Evolutionary conservation across 1,140 invertebrate genomes (phyloP), one percentile per base, ranked within the genome.

Genomic region (Solenopsis invicta): DNA sequence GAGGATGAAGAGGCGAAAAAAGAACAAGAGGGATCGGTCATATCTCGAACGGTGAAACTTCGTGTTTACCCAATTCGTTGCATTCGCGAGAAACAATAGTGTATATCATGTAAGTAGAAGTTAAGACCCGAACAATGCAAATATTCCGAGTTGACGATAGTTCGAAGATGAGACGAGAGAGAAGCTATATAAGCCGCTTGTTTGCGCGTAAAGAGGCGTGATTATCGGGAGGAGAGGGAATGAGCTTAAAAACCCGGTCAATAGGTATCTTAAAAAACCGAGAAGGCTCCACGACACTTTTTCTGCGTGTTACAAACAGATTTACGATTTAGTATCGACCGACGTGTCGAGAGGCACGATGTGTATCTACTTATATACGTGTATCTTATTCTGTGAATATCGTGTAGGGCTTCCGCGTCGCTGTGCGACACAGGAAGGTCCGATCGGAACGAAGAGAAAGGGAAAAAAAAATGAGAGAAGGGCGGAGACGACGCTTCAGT

Each of bases 381-480:
- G 84, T 89, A 92, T 85, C 91, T 92, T 92, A 92, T 92, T 92
- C 91, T 92, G 88, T 91, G 89, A 92, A 92, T 92, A 91, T 74
- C 85, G 84, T 89, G 21, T 50, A 69, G 86, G 52, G 62, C 87
- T 92, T 92, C 91, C 91, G 81, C 86, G 88, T 91, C 84, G 91
- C 91, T 92, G 91, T 92, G 91, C 88, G 91, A 92, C 86, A 86
- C 86, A 91, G 71, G 88, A 91, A 88, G 81, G 74, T 87, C 87
- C 76, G 84, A 89, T 87, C 75, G 81, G 61, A 64, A 74, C 16
- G n/a, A 10, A 50, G 52, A 37, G 10, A 16, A 5, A 24, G 41
- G 6, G 2, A 10, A 21, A 50, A 34, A 54, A n/a, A 52, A 29
- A 24, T 37, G 45, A 72, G n/a, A 80, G 16, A 59, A 45, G 81